Base-by-base conservation (phyloP, 1,140 invertebrate species). In the Drosophila biarmipes region DNA sequence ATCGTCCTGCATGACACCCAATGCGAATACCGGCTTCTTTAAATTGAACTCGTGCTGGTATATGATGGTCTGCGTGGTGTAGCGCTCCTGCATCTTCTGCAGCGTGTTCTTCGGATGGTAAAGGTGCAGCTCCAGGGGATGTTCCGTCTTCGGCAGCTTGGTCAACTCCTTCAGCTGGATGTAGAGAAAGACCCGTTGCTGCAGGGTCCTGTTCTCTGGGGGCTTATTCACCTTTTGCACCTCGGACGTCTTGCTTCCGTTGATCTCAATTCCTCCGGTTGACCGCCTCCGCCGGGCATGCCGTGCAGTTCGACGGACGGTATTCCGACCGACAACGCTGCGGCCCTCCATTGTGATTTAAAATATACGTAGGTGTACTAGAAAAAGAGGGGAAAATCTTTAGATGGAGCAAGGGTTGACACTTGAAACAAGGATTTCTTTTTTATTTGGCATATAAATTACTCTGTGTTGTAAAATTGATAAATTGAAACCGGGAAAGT, bases 61-160 rank as follows among this genome's bases (percentile, higher is more conserved):
- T 21, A 91, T 91, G 3, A 85, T 57, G 4, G 80, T 89, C n/a
- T 91, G 74, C 6, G 42, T 77, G 19, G 87, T 90, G 10, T 90
- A 90, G 4, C 59, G 66, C n/a, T 90, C 87, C 45, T 64, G 67
- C 71, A 90, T 78, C 45, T 84, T 90, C 27, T 87, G 84, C 19
- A 90, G 52, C 3, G 82, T 69, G 4, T 87, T 76, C 15, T 89
- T 89, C 0, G 49, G 51, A 8, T 91, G 89, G 48, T 74, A 75
- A 8, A 91, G 29, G 35, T 91, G 89, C 52, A 91, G 38, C 31
- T 91, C 89, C 24, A 91, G 27, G 4, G 71, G 71, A 58, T 90
- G 45, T 0, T 58, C 15, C 0, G 35, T 54, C 5, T 69, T 38
- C 0, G 89, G 89, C 37, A 91, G 35, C n/a, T 79, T 67, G 6